Base-by-base conservation (phyloP, 2,797 vertebrate species). In the Cuculus canorus region DNA sequence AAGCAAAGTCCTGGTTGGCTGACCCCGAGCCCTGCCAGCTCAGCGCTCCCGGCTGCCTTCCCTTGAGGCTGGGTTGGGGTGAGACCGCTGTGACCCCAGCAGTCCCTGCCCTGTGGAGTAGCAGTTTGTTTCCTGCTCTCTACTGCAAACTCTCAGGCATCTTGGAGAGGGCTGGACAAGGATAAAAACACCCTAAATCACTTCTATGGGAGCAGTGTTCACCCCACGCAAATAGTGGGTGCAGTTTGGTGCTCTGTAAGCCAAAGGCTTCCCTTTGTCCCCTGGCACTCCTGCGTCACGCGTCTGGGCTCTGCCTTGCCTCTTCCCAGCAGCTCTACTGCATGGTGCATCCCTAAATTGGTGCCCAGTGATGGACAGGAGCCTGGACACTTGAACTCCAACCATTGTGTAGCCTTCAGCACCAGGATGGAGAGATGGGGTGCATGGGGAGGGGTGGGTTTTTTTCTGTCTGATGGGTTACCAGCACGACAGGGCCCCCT, bases 1-100 rank as follows among this genome's bases (percentile, higher is more conserved):
- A 56, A 65, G 60, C 1, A 1, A 45, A 15, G 48, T 64, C 25
- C 18, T 32, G 1, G 0, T 10, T 3, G 7, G 39, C 50, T 54
- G 70, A 54, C 39, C 32, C 33, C 0, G 4, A 27, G 63, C 57
- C 47, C 43, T 50, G 59, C 78, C 86, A 56, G 68, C 63, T 50
- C 82, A 22, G 47, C 13, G 1, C 66, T 79, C 33, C 21, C 37
- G 2, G 8, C 28, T 47, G 60, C 66, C 32, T 17, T 69, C 76
- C 76, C 45, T 9, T 1, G 4, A 16, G 56, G 76, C 39, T 47
- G 53, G 27, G 22, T 22, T 56, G 17, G 41, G 56, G 7, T 0
- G 39, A 45, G 54, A 39, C 32, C 3, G 2, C 19, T 37, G 65
- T 32, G 63, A 78, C 59, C 57, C 52, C 56, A 7, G 59, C 1